phyloP scores from a whole-genome alignment of 2,888 invertebrate genomes.

The Caenorhabditis sp. region DNA sequence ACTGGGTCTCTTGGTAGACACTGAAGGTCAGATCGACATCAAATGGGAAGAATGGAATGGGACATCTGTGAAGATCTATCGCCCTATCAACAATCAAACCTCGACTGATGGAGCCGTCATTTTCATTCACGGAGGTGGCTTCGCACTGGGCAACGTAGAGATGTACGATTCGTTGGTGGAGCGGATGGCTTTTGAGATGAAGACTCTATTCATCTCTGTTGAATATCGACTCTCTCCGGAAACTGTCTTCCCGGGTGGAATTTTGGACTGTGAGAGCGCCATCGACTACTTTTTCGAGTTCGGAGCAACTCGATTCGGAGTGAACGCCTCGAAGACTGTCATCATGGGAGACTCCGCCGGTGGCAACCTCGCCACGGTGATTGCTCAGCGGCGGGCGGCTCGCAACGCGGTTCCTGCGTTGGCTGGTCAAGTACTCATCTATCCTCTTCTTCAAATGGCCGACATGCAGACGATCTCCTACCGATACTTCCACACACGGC shows the following conservation, averaged over 20 bases:
- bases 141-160: conserved; percentile 74
- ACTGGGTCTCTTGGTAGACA: conserved; percentile 50
- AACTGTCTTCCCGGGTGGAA: conserved; percentile 83
- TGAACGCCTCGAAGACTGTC: conserved; percentile 74
- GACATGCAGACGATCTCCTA: conserved; percentile 83
- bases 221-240: conserved; percentile 84
- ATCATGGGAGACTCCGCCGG: conserved; percentile 82
- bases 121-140: conserved; percentile 81
- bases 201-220: conserved; percentile 71
- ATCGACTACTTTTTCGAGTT: conserved; percentile 81
- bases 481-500: conserved; percentile 71
- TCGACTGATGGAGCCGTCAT: conserved; percentile 75
- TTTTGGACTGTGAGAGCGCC: conserved; percentile 83
- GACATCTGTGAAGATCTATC: conserved; percentile 73
- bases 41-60: conserved; percentile 53
- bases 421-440: conserved; percentile 82
- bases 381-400: conserved; percentile 70
- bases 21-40: conserved; percentile 40
- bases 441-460: conserved; percentile 83
- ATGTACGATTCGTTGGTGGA: conserved; percentile 76
- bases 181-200: conserved; percentile 70
- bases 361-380: conserved; percentile 77
- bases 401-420: conserved; percentile 64
- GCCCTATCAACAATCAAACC: conserved; percentile 60
- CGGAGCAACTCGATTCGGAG: conserved; percentile 62